Evolutionary conservation across 2,888 invertebrate genomes (phyloP).

Genomic region (Rutpela maculata): DNA sequence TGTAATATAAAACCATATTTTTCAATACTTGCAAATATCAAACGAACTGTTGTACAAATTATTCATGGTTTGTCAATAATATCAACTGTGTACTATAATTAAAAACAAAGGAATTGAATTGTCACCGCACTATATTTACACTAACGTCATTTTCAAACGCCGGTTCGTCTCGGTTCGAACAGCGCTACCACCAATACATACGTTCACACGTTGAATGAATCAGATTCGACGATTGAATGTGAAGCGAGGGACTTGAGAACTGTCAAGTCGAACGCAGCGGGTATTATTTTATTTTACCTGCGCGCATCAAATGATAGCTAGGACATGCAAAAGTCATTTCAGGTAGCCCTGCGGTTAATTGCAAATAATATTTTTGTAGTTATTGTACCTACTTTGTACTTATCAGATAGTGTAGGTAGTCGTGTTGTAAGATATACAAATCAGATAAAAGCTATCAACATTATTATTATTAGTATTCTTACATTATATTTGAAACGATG

Average conservation of each 20-base stretch:
- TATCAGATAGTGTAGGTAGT: too few species aligned
- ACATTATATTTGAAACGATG: too few species aligned
- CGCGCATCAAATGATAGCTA: constrained; percentile 22
- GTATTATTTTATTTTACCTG: constrained; percentile 27
- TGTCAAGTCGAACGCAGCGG: neutral
- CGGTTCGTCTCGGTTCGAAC: constrained; percentile 17
- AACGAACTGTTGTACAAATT: neutral
- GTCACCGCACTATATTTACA: constrained; percentile 42
- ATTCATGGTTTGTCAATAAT: neutral
- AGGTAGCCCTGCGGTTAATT: too few species aligned
- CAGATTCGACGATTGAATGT: neutral
- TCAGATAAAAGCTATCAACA: too few species aligned
- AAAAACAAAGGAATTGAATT: constrained; percentile 37
- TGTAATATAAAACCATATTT: constrained; percentile 38
- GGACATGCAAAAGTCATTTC: constrained; percentile 1
- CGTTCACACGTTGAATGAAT: constrained; percentile 32
- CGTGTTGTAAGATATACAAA: too few species aligned
- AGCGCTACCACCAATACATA: neutral
- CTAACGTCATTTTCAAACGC: constrained; percentile 36
- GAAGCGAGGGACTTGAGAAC: neutral
- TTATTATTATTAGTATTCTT: too few species aligned
- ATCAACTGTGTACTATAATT: constrained; percentile 2
- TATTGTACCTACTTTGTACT: too few species aligned
- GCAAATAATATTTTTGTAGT: too few species aligned
- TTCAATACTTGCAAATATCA: constrained; percentile 7